Conservation (phyloP, 2,797 vertebrate species). For the Chelonia mydas region DNA sequence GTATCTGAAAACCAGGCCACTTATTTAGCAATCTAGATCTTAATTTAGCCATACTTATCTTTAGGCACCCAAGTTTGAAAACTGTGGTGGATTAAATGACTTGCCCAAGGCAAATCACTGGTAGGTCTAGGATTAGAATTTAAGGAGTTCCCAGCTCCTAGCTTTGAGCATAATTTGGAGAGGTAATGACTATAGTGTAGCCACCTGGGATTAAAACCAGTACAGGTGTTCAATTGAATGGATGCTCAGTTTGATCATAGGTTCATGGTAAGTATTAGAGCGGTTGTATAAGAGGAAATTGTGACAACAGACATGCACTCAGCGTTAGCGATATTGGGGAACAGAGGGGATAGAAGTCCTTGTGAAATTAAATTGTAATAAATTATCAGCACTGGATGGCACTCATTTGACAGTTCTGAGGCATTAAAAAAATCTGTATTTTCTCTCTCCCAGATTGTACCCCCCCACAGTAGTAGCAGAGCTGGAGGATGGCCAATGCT, state of each 20-base stretch:
- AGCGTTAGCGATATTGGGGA: background rate
- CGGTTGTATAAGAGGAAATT: slow-evolving; percentile 29
- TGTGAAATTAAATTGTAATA: background rate
- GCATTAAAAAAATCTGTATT: background rate
- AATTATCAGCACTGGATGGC: accelerated
- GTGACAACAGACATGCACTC: background rate
- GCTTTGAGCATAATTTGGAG: slow-evolving; percentile 36
- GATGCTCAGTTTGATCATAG: slow-evolving; percentile 56
- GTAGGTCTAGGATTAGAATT: background rate
- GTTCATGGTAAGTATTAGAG: slow-evolving; percentile 15
- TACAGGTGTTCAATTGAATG: slow-evolving; percentile 48
- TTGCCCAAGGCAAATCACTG: background rate
- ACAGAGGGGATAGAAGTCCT: slow-evolving; percentile 31
- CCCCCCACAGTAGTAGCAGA: background rate
- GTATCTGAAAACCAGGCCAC: background rate
- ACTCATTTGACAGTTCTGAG: background rate
- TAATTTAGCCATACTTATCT: slow-evolving; percentile 2
- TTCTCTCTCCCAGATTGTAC: background rate
- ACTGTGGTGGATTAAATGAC: background rate
- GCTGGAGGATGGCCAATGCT: background rate
- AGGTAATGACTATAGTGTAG: slow-evolving; percentile 23
- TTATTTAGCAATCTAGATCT: background rate
- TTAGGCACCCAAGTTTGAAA: background rate
- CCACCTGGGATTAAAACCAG: slow-evolving; percentile 37
- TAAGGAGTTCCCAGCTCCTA: slow-evolving; percentile 41